These are phyloP conservation scores for Grallaria varia DNA, from an alignment of 2,113 vertebrate genomes.

Conservation along the genomic window DNA sequence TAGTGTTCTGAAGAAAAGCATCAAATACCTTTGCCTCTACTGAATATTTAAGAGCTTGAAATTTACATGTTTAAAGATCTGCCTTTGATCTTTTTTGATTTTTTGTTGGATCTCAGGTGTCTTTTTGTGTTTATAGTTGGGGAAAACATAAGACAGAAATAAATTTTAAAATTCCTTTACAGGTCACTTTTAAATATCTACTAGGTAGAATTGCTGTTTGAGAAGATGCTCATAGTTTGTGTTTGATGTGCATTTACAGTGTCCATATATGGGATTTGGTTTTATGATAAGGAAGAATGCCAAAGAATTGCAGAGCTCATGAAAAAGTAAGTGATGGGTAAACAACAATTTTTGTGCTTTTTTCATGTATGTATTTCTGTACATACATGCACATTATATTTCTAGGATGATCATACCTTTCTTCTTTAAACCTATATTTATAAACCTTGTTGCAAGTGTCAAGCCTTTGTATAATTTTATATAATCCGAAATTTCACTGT, in stretches of 20 bases:
- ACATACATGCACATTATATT: background rate
- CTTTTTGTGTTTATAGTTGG: background rate
- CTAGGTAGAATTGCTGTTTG: constrained; percentile 14
- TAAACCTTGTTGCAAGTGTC: background rate
- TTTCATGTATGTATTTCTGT: background rate
- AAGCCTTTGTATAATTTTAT: background rate
- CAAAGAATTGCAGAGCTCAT: constrained; percentile 92
- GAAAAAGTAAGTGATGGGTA: constrained; percentile 86
- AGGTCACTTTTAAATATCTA: background rate
- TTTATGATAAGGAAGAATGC: constrained; percentile 96
- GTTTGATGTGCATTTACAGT: constrained; percentile 80
- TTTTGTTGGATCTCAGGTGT: background rate
- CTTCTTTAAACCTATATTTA: background rate
- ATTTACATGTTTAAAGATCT: background rate
- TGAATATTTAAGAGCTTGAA: background rate
- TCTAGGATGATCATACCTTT: background rate
- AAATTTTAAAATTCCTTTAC: background rate
- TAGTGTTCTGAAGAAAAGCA: background rate
- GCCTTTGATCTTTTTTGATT: background rate
- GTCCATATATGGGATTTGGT: constrained; percentile 98
- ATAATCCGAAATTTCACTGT: background rate
- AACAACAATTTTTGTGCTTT: background rate
- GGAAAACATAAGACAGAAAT: background rate
- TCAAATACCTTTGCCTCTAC: background rate
- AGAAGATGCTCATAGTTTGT: constrained; percentile 53